Conservation (phyloP, 2,113 vertebrate species). For the Gymnobelideus leadbeateri region DNA sequence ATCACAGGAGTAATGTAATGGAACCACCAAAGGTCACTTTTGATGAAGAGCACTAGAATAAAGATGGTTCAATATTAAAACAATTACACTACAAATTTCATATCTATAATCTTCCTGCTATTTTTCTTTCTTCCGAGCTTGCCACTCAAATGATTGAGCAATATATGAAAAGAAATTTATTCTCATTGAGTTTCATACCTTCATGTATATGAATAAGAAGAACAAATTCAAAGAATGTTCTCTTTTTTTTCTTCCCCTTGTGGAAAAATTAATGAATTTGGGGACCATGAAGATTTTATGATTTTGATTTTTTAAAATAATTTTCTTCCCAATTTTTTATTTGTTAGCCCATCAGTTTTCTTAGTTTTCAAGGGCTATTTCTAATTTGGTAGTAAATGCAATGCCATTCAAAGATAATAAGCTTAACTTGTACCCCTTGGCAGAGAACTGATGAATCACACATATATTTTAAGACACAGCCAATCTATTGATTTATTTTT, state of each 20-base stretch:
- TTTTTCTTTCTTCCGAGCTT: conserved; percentile 57
- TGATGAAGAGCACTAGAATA: conserved; percentile 42
- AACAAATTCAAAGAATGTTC: not conserved
- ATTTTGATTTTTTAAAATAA: not conserved
- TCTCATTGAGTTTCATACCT: conserved; percentile 44
- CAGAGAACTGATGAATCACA: not conserved
- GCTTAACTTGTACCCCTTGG: not conserved
- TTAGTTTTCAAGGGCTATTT: not conserved
- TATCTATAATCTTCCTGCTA: conserved; percentile 26
- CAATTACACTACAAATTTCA: conserved; percentile 30
- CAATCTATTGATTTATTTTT: not conserved
- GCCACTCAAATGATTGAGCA: not conserved
- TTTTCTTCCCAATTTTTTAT: conserved; percentile 53
- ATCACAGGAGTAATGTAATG: not conserved
- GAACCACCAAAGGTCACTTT: not conserved
- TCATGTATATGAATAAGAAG: conserved; percentile 16
- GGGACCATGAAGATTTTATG: conserved; percentile 17
- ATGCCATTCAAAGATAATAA: not conserved
- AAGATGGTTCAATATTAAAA: conserved; percentile 33
- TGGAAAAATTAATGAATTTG: not conserved
- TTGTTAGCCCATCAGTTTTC: not conserved
- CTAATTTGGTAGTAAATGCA: not conserved
- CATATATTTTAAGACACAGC: not conserved
- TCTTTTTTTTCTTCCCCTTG: not conserved
- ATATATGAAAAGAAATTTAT: conserved; percentile 27